Conservation (phyloP, 2,888 invertebrate species). For the Phyllotreta cruciferae region DNA sequence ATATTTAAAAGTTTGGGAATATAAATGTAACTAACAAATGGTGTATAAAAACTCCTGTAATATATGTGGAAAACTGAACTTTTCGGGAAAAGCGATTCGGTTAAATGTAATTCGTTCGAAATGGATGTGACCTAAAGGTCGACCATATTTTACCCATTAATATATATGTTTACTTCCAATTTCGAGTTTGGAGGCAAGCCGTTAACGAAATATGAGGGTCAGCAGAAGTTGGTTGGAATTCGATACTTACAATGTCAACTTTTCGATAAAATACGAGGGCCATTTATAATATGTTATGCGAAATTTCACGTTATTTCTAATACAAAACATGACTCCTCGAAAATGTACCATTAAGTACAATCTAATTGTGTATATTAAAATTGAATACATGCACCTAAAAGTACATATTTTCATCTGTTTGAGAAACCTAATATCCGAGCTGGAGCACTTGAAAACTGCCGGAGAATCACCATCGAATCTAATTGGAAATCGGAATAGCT, state of each 20-base stretch:
- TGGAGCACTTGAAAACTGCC: not conserved
- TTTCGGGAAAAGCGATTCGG: not conserved
- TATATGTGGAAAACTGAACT: too few relatives aligned
- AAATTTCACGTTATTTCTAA: not conserved
- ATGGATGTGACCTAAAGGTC: constrained; percentile 20
- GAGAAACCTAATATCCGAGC: constrained; percentile 21
- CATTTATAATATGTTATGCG: constrained; percentile 17
- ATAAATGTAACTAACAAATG: too few relatives aligned
- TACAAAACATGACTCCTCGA: not conserved
- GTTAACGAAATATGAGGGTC: constrained; percentile 26
- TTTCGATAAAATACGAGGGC: constrained; percentile 15
- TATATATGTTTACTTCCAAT: constrained; percentile 24
- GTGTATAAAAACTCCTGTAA: too few relatives aligned
- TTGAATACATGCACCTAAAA: too few relatives aligned
- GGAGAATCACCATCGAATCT: constrained; percentile 19
- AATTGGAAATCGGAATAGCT: constrained; percentile 36
- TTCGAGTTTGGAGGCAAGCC: constrained; percentile 12
- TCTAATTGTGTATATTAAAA: too few relatives aligned
- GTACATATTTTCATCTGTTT: not conserved
- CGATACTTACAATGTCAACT: constrained; percentile 26
- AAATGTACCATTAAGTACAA: too few relatives aligned
- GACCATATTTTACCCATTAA: constrained; percentile 25
- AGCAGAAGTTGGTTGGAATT: constrained; percentile 18
- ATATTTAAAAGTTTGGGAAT: too few relatives aligned
- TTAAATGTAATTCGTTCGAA: constrained; percentile 21